Percentiles rank a stretch among this genome's conserved stretches.
phyloP scores from a whole-genome alignment of 2,888 invertebrate genomes.

The Agapetus fuscipes region DNA sequence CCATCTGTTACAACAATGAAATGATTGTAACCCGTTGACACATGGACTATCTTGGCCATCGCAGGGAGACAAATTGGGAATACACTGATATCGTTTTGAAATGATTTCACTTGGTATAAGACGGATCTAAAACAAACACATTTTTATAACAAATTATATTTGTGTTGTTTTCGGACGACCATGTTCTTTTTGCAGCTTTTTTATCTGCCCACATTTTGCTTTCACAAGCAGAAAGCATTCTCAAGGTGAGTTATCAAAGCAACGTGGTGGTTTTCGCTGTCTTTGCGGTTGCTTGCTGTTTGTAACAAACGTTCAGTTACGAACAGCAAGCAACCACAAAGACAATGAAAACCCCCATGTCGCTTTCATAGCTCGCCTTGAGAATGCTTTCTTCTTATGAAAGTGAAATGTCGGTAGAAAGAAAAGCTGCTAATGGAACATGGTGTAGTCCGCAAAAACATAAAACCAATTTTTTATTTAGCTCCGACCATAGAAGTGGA shows the following conservation, averaged over 20 bases:
- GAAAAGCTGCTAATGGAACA: no score
- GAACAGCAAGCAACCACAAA: no score
- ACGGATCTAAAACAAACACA: constrained; percentile 33
- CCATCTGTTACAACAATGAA: constrained; percentile 47
- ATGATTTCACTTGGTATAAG: constrained; percentile 45
- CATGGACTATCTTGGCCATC: constrained; percentile 38
- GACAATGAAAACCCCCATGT: no score
- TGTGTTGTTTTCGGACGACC: neutral
- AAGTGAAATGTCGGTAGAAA: no score
- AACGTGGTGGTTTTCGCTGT: no score
- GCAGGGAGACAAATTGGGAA: constrained; percentile 47
- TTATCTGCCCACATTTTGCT: neutral
- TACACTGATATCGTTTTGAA: constrained; percentile 39
- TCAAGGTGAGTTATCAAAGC: neutral
- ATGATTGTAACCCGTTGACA: constrained; percentile 49
- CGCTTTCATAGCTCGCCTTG: no score
- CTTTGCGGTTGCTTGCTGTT: no score
- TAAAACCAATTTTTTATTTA: no score
- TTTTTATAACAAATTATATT: constrained; percentile 1
- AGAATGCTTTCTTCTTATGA: no score
- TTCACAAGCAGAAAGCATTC: neutral
- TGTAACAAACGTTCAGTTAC: no score
- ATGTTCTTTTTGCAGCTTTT: neutral
- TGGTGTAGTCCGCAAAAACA: no score
- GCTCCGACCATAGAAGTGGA: no score